Evolutionary conservation across 1,140 invertebrate genomes (phyloP).

Genomic region (Drosophila gunungcola): DNA sequence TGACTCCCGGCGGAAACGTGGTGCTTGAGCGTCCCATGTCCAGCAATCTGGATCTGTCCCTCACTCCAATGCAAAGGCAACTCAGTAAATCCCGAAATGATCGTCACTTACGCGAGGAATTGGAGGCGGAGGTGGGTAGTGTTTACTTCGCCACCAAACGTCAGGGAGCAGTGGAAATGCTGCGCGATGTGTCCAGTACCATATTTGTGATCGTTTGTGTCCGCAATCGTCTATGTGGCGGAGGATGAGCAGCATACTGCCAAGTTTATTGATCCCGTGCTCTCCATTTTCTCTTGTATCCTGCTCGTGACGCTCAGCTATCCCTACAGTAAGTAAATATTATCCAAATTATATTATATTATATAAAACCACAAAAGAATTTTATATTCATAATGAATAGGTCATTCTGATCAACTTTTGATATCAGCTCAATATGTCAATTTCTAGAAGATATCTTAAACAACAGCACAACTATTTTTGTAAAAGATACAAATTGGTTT

Average conservation of each 20-base stretch:
- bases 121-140: conserved; percentile 69
- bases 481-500: too few relatives aligned
- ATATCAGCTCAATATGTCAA: too few relatives aligned
- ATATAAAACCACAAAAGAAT: too few relatives aligned
- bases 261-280: conserved; percentile 90
- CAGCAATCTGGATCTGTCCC: conserved; percentile 81
- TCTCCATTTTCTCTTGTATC: conserved; percentile 89
- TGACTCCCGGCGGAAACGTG: conserved; percentile 88
- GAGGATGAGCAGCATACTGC: conserved; percentile 86
- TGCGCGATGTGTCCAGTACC: conserved; percentile 88
- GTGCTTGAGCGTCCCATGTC: conserved; percentile 87
- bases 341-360: neutral
- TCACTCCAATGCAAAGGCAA: conserved; percentile 85
- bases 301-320: conserved; percentile 88
- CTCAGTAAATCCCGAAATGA: conserved; percentile 83
- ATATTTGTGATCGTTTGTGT: conserved; percentile 89
- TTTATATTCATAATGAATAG: too few relatives aligned
- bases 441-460: too few relatives aligned
- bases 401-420: too few relatives aligned
- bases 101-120: conserved; percentile 64
- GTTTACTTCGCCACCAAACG: conserved; percentile 79
- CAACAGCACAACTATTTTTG: too few relatives aligned
- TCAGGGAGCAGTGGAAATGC: conserved; percentile 86
- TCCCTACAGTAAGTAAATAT: conserved; percentile 89
- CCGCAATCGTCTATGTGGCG: conserved; percentile 88